These are phyloP conservation scores for Lottia gigantea DNA, from an alignment of 2,888 invertebrate species.

Conservation along the genomic window DNA sequence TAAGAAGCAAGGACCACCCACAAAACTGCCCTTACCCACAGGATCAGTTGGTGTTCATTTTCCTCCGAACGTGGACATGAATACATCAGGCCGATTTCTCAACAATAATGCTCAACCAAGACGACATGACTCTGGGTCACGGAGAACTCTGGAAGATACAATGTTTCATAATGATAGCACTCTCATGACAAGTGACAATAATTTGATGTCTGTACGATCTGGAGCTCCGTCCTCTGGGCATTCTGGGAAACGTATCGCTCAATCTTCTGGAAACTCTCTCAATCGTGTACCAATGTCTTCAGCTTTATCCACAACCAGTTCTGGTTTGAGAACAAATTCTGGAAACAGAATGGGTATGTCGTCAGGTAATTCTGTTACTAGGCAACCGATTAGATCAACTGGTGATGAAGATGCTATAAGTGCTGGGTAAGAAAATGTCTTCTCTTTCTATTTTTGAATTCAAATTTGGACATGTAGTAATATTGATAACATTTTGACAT, in stretches of 20 bases:
- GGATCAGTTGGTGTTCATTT: conserved; percentile 46
- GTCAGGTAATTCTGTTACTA: neutral
- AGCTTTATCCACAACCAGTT: conserved; percentile 1
- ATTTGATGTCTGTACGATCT: neutral
- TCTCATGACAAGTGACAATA: neutral
- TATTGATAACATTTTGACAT: too few species aligned
- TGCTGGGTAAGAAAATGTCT: neutral
- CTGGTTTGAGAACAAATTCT: neutral
- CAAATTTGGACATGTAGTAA: too few species aligned
- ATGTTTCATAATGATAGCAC: conserved; percentile 11
- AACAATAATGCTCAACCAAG: neutral
- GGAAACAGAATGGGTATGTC: neutral
- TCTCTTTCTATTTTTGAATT: too few species aligned
- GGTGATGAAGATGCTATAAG: neutral
- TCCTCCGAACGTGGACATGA: conserved; percentile 30
- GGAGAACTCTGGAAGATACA: neutral
- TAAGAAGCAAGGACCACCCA: conserved; percentile 43
- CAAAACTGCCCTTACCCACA: conserved; percentile 53
- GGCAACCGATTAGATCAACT: neutral
- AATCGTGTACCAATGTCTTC: neutral
- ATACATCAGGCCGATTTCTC: neutral
- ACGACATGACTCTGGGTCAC: neutral
- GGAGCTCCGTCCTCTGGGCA: neutral
- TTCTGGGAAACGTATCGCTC: neutral
- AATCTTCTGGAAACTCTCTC: neutral